Evolutionary conservation across 2,113 vertebrate species (phyloP).

Genomic region (Hoplias malabaricus): DNA sequence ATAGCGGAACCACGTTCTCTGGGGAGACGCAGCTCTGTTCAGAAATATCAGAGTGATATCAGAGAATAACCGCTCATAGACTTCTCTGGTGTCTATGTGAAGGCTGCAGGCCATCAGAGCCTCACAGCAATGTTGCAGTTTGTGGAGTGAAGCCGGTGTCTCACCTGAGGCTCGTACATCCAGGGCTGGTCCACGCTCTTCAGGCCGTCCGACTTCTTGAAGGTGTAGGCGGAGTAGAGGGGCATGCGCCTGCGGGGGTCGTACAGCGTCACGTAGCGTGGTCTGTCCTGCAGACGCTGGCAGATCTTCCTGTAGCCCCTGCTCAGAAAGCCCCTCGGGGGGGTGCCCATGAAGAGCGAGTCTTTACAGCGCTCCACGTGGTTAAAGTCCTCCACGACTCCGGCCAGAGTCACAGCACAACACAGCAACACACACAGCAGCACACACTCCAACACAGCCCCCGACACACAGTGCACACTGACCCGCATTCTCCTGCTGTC

Average conservation of each 20-base stretch:
- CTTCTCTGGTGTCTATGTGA: no score
- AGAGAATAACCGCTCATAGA: no score
- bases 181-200: constrained; percentile 70
- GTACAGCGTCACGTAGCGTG: constrained; percentile 66
- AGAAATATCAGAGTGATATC: no score
- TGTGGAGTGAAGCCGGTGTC: no score
- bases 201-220: constrained; percentile 70
- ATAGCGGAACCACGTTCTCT: no score
- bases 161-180: constrained; percentile 73
- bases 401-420: constrained; percentile 35
- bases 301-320: constrained; percentile 63
- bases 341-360: constrained; percentile 67
- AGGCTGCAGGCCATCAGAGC: no score
- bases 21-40: no score
- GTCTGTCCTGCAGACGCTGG: constrained; percentile 63
- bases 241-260: constrained; percentile 64
- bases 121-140: no score
- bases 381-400: constrained; percentile 67
- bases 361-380: constrained; percentile 66
- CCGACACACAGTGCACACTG: no score
- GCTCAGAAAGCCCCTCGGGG: constrained; percentile 64
- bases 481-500: not conserved
- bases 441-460: no score
- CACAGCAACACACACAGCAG: not conserved
- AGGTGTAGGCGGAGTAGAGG: constrained; percentile 67